phyloP scores from a whole-genome alignment of 30 jellyfish, hydroid and myxozoan species.

The Turritopsis rubra region DNA sequence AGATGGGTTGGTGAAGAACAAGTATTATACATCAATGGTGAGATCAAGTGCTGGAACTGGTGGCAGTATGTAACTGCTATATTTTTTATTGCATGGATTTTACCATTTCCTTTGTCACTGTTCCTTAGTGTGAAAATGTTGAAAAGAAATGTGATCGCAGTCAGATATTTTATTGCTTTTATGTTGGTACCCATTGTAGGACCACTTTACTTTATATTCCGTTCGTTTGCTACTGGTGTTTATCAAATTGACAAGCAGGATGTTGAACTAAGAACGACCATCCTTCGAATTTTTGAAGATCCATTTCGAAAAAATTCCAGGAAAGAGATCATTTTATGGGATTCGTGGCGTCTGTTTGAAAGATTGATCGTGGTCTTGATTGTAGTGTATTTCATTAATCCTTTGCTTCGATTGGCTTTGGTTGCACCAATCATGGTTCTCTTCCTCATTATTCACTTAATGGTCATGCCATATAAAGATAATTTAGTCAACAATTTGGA shows the following conservation, averaged over 20 bases:
- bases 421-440: conserved; percentile 9
- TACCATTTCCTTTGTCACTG: conserved; percentile 18
- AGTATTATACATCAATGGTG: conserved; percentile 38
- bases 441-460: conserved; percentile 9
- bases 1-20: neutral
- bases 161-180: conserved; percentile 11
- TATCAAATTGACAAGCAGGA: neutral
- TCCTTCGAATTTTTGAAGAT: conserved; percentile 20
- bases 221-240: neutral
- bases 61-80: conserved; percentile 33
- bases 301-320: conserved; percentile 23
- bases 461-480: conserved; percentile 21
- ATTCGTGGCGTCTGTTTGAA: conserved; percentile 28
- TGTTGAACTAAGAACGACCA: neutral
- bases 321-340: conserved; percentile 38
- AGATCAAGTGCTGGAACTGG: conserved; percentile 22
- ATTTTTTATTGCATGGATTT: conserved; percentile 13
- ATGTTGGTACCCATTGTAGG: conserved; percentile 14
- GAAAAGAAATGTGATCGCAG: neutral
- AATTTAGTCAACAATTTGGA: conserved; percentile 24
- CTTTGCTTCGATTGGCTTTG: conserved; percentile 7
- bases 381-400: conserved; percentile 18
- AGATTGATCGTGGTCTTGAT: conserved; percentile 18
- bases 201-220: neutral
- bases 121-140: conserved; percentile 3